Percentiles rank a stretch among this genome's conserved stretches.
Conservation (phyloP, 2,888 invertebrate genomes). For the Deroplatys truncata region DNA sequence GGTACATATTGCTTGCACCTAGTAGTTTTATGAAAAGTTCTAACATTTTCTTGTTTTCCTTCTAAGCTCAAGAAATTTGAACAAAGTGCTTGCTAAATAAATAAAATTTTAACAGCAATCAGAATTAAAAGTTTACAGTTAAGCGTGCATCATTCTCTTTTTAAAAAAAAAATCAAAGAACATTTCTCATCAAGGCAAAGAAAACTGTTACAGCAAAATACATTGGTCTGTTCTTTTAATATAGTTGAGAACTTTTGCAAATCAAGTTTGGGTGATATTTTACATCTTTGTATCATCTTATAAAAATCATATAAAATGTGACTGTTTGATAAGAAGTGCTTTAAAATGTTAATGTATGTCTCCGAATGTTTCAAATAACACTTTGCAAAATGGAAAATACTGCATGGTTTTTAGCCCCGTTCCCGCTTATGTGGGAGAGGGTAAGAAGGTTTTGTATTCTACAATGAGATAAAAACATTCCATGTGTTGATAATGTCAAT, state of each 20-base stretch:
- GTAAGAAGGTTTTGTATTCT: neutral
- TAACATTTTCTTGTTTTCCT: neutral
- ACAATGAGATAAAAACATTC: neutral
- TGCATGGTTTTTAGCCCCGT: neutral
- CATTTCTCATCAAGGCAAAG: neutral
- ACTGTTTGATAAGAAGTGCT: neutral
- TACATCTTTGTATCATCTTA: conserved; percentile 4
- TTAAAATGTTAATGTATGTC: neutral
- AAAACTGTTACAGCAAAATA: neutral
- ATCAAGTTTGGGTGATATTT: neutral
- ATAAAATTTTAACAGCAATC: neutral
- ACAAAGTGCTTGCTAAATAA: neutral
- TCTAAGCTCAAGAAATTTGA: neutral
- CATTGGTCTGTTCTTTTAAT: neutral
- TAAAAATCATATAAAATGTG: neutral
- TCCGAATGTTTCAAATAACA: neutral
- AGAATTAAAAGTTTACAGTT: neutral
- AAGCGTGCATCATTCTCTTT: neutral
- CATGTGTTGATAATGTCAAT: neutral
- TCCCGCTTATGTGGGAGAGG: neutral
- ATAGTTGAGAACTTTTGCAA: neutral
- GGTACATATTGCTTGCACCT: neutral
- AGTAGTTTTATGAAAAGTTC: neutral
- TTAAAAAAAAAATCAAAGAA: neutral
- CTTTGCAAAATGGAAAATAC: neutral